Conservation (phyloP, 1,140 invertebrate genomes). For the Sitophilus oryzae region DNA sequence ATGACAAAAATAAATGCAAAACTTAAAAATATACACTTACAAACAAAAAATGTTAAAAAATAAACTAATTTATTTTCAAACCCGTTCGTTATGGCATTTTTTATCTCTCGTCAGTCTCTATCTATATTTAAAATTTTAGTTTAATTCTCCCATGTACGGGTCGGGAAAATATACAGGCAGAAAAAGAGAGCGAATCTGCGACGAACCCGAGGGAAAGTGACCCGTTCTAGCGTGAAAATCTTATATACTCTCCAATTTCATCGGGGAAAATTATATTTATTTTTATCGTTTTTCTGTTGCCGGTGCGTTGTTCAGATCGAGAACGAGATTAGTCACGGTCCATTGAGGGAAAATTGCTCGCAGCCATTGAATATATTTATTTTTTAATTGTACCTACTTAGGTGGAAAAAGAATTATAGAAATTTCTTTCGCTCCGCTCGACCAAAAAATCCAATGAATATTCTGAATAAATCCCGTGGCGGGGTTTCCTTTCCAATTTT, state of each 20-base stretch:
- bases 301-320: conserved; percentile 28
- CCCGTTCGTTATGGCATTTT: too few species aligned
- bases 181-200: too few species aligned
- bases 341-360: conserved; percentile 29
- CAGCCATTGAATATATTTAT: conserved; percentile 28
- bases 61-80: too few species aligned
- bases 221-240: conserved; percentile 16
- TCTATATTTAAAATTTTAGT: too few species aligned
- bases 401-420: conserved; percentile 28
- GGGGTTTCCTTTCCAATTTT: too few species aligned
- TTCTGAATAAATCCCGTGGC: conserved; percentile 4
- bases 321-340: conserved; percentile 31
- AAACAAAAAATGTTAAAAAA: too few species aligned
- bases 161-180: too few species aligned
- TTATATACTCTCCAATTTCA: conserved; percentile 23
- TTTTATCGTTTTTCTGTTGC: conserved; percentile 26
- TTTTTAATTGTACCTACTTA: conserved; percentile 32
- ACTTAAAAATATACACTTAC: too few species aligned
- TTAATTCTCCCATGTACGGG: too few species aligned
- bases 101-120: too few species aligned
- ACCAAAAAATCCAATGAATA: conserved; percentile 21
- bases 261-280: conserved; percentile 22
- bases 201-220: not conserved
- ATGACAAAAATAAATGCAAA: too few species aligned
- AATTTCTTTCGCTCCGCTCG: conserved; percentile 21